A percentile compares a stretch with the other conserved stretches of the same genome.
Evolutionary conservation across 2,888 invertebrate species (phyloP).

Genomic region (Drosophila rellima): DNA sequence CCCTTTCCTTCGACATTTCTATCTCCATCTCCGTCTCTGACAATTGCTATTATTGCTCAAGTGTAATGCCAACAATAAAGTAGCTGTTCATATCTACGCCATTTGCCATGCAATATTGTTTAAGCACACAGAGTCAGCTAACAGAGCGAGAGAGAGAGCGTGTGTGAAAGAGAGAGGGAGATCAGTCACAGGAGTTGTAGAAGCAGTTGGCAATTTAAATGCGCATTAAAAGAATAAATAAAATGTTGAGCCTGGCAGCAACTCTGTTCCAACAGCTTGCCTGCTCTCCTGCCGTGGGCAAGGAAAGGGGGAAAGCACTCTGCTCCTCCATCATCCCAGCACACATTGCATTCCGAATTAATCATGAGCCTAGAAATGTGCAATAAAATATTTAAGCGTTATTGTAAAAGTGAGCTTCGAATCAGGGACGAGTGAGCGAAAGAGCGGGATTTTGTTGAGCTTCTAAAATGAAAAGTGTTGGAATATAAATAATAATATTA

Average conservation of each 20-base stretch:
- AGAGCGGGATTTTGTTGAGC: constrained; percentile 14
- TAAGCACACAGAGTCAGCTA: constrained; percentile 40
- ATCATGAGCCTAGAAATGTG: constrained; percentile 63
- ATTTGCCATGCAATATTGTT: constrained; percentile 71
- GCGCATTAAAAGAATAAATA: constrained; percentile 65
- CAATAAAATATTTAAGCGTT: constrained; percentile 58
- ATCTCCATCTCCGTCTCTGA: constrained; percentile 20
- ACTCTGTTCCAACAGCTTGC: not conserved
- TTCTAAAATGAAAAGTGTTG: constrained; percentile 2
- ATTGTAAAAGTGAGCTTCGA: constrained; percentile 25
- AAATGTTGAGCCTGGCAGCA: constrained; percentile 44
- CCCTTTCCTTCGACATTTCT: not conserved
- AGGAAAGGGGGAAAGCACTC: not conserved
- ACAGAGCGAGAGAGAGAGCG: not conserved
- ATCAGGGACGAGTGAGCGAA: not conserved
- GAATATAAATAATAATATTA: not conserved
- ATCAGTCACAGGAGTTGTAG: constrained; percentile 9
- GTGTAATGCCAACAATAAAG: constrained; percentile 73
- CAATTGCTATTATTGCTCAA: constrained; percentile 72
- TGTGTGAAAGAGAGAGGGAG: not conserved
- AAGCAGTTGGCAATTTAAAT: constrained; percentile 54
- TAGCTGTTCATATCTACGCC: constrained; percentile 73
- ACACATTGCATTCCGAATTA: constrained; percentile 56
- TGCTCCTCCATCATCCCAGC: constrained; percentile 25
- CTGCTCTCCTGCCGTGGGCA: not conserved